A percentile compares a stretch with the other conserved stretches of the same genome.
Conservation (phyloP, 2,797 vertebrate genomes). For the Notoglanidium macrostoma region DNA sequence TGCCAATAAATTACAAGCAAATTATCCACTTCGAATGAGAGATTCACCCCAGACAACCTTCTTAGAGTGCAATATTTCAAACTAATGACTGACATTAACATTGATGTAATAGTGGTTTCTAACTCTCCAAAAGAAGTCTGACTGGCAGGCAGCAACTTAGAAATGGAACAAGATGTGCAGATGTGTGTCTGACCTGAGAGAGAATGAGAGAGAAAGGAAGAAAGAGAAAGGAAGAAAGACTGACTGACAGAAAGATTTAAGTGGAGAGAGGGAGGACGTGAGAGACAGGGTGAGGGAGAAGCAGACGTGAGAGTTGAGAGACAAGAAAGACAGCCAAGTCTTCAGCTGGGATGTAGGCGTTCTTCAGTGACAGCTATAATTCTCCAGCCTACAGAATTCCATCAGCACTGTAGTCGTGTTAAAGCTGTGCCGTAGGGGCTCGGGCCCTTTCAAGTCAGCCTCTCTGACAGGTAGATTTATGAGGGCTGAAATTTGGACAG, state of each 20-base stretch:
- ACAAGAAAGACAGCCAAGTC: slow-evolving; percentile 73
- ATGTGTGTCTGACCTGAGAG: slow-evolving; percentile 39
- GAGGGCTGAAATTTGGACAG: slow-evolving; percentile 99
- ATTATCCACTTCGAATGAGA: slow-evolving; percentile 37
- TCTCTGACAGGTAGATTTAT: slow-evolving; percentile 99
- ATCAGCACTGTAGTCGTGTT: slow-evolving; percentile 98
- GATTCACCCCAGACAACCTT: slow-evolving; percentile 36
- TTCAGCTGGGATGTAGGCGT: slow-evolving; percentile 99
- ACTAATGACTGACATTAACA: slow-evolving; percentile 56
- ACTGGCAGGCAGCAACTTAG: slow-evolving; percentile 69
- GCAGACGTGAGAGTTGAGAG: slow-evolving; percentile 65
- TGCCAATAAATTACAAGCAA: slow-evolving; percentile 43
- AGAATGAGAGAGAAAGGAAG: slow-evolving; percentile 68
- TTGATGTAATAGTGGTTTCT: slow-evolving; percentile 76
- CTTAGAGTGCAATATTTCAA: slow-evolving; percentile 27
- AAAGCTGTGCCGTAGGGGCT: slow-evolving; percentile 90
- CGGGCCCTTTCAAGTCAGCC: slow-evolving; percentile 89
- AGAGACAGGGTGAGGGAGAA: slow-evolving; percentile 53
- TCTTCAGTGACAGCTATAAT: slow-evolving; percentile 99
- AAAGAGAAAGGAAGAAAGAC: slow-evolving; percentile 54
- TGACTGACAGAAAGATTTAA: slow-evolving; percentile 63
- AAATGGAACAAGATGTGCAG: slow-evolving; percentile 45
- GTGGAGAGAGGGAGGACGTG: slow-evolving; percentile 60
- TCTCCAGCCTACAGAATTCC: slow-evolving; percentile 99
- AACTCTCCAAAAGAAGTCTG: slow-evolving; percentile 73